Conservation (phyloP, 2,113 vertebrate genomes). For the Bambusicola thoracicus region DNA sequence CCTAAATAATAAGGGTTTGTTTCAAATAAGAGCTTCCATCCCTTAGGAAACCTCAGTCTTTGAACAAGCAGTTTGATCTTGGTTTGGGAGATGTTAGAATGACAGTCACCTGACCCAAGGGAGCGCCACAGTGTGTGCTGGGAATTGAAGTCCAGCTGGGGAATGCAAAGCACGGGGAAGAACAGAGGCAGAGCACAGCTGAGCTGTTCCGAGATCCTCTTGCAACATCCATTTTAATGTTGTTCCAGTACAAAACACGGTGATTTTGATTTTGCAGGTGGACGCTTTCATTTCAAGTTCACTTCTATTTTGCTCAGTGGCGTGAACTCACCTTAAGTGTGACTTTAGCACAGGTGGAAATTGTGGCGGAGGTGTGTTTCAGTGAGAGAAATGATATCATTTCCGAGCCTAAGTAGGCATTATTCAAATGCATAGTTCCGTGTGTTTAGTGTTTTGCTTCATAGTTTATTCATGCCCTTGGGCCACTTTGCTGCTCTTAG, state of each 20-base stretch:
- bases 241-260: not conserved
- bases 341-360: not conserved
- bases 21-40: not conserved
- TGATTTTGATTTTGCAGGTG: not conserved
- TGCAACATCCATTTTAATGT: not conserved
- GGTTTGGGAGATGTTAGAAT: not conserved
- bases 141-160: slow-evolving; percentile 13
- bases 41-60: not conserved
- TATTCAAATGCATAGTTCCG: not conserved
- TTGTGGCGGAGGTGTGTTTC: not conserved
- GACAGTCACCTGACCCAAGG: not conserved
- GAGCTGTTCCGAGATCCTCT: not conserved
- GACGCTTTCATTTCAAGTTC: not conserved
- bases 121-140: not conserved
- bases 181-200: not conserved
- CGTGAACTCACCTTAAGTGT: not conserved
- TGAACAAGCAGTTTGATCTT: not conserved
- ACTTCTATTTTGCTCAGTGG: not conserved
- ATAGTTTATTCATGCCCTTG: not conserved
- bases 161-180: not conserved
- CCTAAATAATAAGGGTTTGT: slow-evolving; percentile 21
- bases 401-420: not conserved
- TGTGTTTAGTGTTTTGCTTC: not conserved
- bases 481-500: not conserved
- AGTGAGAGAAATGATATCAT: not conserved